Evolutionary conservation across 2,888 invertebrate genomes (phyloP).

Genomic region (Anagyrus pseudococci): DNA sequence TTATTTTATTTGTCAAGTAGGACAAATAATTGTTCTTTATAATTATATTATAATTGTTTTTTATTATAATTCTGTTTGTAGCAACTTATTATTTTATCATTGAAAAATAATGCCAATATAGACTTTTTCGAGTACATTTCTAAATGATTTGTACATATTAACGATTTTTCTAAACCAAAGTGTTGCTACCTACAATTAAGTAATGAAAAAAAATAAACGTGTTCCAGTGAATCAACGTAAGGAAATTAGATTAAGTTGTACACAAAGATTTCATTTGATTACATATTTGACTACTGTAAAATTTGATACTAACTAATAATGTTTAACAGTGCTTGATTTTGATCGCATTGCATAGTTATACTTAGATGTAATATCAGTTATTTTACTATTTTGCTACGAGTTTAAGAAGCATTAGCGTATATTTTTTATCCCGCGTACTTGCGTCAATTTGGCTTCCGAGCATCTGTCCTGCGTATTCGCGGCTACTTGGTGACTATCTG

Average conservation of each 20-base stretch:
- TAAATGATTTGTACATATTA: conserved; percentile 24
- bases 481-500: too few relatives aligned
- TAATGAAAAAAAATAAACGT: neutral
- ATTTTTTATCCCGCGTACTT: too few relatives aligned
- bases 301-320: neutral
- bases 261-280: neutral
- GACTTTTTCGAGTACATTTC: conserved; percentile 12
- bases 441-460: too few relatives aligned
- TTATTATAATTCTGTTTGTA: too few relatives aligned
- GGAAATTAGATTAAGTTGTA: neutral
- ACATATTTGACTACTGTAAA: neutral
- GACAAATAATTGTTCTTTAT: neutral
- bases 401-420: neutral
- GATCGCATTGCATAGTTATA: too few relatives aligned
- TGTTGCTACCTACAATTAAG: neutral
- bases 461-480: too few relatives aligned
- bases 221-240: neutral
- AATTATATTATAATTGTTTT: too few relatives aligned
- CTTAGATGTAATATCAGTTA: too few relatives aligned
- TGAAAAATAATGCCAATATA: neutral
- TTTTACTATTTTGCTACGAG: too few relatives aligned
- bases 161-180: conserved; percentile 13
- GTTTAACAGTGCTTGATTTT: neutral
- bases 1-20: neutral
- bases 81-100: neutral